These are phyloP conservation scores for Sturmia bella DNA, from an alignment of 2,888 invertebrate species.

Conservation along the genomic window DNA sequence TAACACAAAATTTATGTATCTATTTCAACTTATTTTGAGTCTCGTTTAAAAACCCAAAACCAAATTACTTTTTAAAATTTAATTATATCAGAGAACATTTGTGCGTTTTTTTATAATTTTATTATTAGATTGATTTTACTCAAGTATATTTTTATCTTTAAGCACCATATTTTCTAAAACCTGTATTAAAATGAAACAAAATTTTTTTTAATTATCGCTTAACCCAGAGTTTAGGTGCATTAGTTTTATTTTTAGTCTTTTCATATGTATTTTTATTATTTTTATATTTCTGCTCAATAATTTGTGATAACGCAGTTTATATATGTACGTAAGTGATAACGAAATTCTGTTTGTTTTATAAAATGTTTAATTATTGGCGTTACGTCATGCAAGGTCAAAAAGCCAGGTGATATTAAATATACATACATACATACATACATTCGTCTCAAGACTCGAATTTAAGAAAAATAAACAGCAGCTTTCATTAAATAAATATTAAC, in stretches of 20 bases:
- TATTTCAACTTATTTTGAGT: not conserved
- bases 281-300: not conserved
- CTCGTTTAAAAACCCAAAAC: constrained; percentile 2
- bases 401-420: constrained; percentile 41
- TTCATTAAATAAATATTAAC: constrained; percentile 31
- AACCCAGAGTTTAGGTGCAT: not conserved
- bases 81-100: constrained; percentile 28
- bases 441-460: constrained; percentile 17
- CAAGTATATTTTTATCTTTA: not conserved
- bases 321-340: constrained; percentile 25
- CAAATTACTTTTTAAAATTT: constrained; percentile 20
- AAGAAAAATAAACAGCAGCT: constrained; percentile 14
- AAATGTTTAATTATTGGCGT: constrained; percentile 12
- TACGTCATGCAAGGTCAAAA: constrained; percentile 49
- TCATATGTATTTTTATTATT: constrained; percentile 4
- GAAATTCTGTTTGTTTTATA: not conserved
- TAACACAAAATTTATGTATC: not conserved
- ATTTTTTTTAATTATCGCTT: not conserved
- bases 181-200: constrained; percentile 3
- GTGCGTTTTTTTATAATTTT: constrained; percentile 41
- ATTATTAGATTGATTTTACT: constrained; percentile 23
- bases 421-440: not conserved
- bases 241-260: not conserved
- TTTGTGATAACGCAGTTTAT: constrained; percentile 26
- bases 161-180: constrained; percentile 36